phyloP scores from a whole-genome alignment of 2,797 vertebrate genomes.

The Syngnathus rostellatus region DNA sequence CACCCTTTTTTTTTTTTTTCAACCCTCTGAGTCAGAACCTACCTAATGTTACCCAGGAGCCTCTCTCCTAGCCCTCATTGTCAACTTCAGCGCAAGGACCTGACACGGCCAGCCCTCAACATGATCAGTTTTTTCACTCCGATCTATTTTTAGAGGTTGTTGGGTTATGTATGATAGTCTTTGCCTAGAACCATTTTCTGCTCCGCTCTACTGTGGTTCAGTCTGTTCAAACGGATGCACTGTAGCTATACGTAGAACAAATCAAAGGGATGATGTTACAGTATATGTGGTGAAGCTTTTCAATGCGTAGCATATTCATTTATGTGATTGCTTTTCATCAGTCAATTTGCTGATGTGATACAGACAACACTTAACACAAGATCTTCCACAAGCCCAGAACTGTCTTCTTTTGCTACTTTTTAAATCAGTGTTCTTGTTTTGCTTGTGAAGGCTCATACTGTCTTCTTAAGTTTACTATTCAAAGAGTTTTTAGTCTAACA shows the following conservation, averaged over 20 bases:
- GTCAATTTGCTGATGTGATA: neutral
- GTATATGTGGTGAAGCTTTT: neutral
- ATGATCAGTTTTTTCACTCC: conserved; percentile 26
- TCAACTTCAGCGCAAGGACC: conserved; percentile 34
- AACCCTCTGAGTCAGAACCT: neutral
- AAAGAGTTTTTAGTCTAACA: too few species aligned
- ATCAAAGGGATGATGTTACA: neutral
- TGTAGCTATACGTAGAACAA: neutral
- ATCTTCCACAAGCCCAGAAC: neutral
- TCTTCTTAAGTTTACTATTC: too few species aligned
- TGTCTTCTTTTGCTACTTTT: neutral
- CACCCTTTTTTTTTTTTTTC: neutral
- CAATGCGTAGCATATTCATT: too few species aligned
- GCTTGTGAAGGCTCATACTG: too few species aligned
- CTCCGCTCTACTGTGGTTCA: conserved; percentile 24
- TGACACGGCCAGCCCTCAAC: conserved; percentile 30
- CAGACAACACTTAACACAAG: neutral
- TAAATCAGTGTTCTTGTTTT: too few species aligned
- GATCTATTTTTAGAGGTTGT: conserved; percentile 45
- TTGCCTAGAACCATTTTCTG: conserved; percentile 36
- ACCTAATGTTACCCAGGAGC: conserved; percentile 5
- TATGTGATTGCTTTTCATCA: neutral
- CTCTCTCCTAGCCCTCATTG: conserved; percentile 20
- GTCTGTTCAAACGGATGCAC: conserved; percentile 5
- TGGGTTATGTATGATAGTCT: conserved; percentile 50